Evolutionary conservation across 2,888 invertebrate genomes (phyloP).

Genomic region (Drosophila pseudotalamancana): DNA sequence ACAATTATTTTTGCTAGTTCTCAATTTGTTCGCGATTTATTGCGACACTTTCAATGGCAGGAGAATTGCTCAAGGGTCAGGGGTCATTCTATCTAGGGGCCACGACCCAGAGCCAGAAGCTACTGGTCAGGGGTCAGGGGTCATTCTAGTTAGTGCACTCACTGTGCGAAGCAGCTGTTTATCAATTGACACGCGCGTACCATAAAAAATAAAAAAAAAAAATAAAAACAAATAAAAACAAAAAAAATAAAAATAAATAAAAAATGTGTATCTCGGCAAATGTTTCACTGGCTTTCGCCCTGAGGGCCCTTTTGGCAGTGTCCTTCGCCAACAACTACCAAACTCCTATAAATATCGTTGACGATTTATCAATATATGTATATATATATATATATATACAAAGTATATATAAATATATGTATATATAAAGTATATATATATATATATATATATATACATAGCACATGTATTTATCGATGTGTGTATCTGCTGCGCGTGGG

Average conservation of each 20-base stretch:
- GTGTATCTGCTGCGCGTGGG: slow-evolving; percentile 59
- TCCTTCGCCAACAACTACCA: slow-evolving; percentile 59
- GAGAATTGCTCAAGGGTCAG: not conserved
- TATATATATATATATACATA: slow-evolving; percentile 10
- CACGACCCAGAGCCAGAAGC: too few relatives aligned
- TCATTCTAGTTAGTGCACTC: not conserved
- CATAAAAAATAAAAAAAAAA: slow-evolving; percentile 70
- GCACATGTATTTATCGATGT: slow-evolving; percentile 16
- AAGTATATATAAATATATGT: slow-evolving; percentile 13
- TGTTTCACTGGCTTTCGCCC: slow-evolving; percentile 18
- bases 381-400: slow-evolving; percentile 12
- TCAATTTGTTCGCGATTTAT: slow-evolving; percentile 64
- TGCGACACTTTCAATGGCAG: slow-evolving; percentile 35
- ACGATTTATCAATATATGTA: slow-evolving; percentile 60
- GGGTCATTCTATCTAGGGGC: too few relatives aligned
- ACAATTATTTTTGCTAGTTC: slow-evolving; percentile 44
- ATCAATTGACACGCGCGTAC: slow-evolving; percentile 70
- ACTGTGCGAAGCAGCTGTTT: slow-evolving; percentile 51
- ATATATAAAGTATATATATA: slow-evolving; percentile 8
- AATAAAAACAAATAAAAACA: too few relatives aligned
- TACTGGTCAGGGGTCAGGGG: not conserved
- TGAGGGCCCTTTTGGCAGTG: slow-evolving; percentile 30
- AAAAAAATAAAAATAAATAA: too few relatives aligned
- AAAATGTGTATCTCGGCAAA: slow-evolving; percentile 42
- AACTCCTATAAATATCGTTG: slow-evolving; percentile 73